Percentiles rank a stretch among this genome's conserved stretches.
phyloP scores from a whole-genome alignment of 2,797 vertebrate genomes.

The Eulemur mongoz region DNA sequence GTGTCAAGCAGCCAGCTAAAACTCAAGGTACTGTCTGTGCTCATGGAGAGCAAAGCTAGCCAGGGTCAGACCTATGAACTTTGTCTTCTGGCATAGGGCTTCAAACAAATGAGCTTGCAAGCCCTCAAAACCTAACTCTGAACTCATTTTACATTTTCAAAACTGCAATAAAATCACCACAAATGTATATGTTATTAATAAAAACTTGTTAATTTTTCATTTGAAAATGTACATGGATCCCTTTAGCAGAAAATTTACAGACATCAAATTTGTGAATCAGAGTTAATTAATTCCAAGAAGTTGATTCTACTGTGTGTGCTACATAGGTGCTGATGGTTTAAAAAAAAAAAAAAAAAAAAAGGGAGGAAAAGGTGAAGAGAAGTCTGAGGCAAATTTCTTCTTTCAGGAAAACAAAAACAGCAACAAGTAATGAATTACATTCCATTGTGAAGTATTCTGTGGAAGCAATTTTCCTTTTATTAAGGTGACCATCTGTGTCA shows the following conservation, averaged over 20 bases:
- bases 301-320: not conserved
- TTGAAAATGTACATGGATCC: not conserved
- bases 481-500: not conserved
- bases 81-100: not conserved
- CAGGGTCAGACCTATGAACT: not conserved
- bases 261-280: constrained; percentile 5
- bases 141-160: constrained; percentile 35
- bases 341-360: not conserved
- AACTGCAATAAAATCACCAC: not conserved
- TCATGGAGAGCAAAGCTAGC: not conserved
- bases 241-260: not conserved
- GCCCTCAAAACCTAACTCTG: not conserved
- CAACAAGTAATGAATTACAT: not conserved
- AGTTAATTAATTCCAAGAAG: not conserved
- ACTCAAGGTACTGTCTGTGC: not conserved
- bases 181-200: not conserved
- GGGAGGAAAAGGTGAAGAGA: not conserved
- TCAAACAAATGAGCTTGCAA: constrained; percentile 15
- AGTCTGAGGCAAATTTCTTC: not conserved
- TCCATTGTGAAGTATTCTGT: not conserved
- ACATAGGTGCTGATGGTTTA: not conserved
- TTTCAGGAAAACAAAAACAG: constrained; percentile 11
- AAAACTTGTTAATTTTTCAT: not conserved
- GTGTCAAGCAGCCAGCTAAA: not conserved
- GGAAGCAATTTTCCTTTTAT: constrained; percentile 22